A percentile compares a stretch with the other conserved stretches of the same genome.
These are phyloP conservation scores for Menidia menidia DNA, from an alignment of 2,797 vertebrate species.

Conservation along the genomic window DNA sequence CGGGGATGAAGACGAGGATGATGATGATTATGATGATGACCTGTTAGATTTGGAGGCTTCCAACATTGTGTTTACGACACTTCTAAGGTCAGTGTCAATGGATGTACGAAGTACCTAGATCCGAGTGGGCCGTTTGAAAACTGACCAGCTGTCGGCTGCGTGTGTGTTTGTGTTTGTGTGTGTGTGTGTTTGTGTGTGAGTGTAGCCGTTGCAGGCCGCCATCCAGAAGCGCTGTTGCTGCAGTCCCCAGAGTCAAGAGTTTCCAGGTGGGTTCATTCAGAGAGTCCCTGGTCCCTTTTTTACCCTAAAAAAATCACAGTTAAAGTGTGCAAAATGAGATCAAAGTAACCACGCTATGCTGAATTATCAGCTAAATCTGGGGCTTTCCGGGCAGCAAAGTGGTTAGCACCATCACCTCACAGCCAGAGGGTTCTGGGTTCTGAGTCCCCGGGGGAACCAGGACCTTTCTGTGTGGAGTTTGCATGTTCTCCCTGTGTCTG, in stretches of 20 bases:
- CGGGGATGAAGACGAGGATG: constrained; percentile 82
- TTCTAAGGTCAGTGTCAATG: constrained; percentile 83
- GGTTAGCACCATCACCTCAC: no score
- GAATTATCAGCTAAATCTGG: background rate
- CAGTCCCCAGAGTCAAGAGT: constrained; percentile 79
- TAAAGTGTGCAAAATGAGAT: background rate
- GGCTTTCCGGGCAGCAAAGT: background rate
- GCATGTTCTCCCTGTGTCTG: no score
- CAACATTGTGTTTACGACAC: constrained; percentile 86
- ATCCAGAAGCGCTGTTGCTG: constrained; percentile 74
- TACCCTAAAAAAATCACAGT: background rate
- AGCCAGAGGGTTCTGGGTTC: no score
- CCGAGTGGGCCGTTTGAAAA: background rate
- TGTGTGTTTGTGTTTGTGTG: background rate
- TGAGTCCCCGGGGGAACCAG: no score
- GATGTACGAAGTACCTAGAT: background rate
- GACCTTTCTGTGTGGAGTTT: no score
- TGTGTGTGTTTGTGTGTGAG: background rate
- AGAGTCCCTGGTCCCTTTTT: no score
- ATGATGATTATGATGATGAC: constrained; percentile 85
- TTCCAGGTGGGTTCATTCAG: constrained; percentile 87
- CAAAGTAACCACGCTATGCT: background rate
- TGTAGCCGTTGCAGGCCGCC: constrained; percentile 68
- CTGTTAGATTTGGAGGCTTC: constrained; percentile 84
- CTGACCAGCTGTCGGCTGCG: background rate